These are phyloP conservation scores for Serrognathus titanus DNA, from an alignment of 2,888 invertebrate genomes.

Conservation along the genomic window DNA sequence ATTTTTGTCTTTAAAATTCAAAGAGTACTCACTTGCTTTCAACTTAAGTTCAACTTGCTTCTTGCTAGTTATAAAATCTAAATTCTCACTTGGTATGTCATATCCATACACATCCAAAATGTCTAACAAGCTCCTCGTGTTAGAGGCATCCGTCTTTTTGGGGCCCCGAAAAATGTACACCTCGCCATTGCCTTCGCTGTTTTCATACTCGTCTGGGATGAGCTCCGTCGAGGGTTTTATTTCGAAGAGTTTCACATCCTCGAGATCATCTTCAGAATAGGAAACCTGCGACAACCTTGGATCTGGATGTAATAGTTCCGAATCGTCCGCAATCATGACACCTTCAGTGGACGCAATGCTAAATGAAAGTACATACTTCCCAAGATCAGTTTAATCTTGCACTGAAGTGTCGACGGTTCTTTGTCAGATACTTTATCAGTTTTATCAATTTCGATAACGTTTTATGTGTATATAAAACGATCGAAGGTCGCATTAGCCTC, in stretches of 20 bases:
- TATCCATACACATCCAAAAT: conserved; percentile 25
- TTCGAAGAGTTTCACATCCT: conserved; percentile 19
- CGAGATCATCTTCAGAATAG: background rate
- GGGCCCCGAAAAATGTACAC: conserved; percentile 24
- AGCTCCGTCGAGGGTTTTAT: conserved; percentile 42
- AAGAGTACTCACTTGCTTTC: conserved; percentile 26
- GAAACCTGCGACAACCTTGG: background rate
- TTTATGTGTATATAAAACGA: no score
- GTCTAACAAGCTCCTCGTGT: conserved; percentile 21
- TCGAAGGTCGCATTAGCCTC: no score
- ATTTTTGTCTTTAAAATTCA: background rate
- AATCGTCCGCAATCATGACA: background rate
- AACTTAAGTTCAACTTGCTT: conserved; percentile 21
- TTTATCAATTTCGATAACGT: no score
- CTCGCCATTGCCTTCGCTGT: conserved; percentile 20
- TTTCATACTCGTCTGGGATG: conserved; percentile 41
- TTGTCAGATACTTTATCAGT: no score
- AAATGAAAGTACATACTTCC: no score
- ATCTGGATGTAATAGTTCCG: background rate
- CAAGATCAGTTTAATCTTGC: no score
- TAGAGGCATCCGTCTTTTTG: conserved; percentile 16
- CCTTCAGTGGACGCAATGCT: no score
- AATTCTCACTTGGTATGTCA: conserved; percentile 21
- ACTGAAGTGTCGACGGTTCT: no score
- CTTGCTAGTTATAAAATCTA: conserved; percentile 20